Base-by-base conservation (phyloP, 2,888 invertebrate genomes). In the Ganaspis brasiliensis region DNA sequence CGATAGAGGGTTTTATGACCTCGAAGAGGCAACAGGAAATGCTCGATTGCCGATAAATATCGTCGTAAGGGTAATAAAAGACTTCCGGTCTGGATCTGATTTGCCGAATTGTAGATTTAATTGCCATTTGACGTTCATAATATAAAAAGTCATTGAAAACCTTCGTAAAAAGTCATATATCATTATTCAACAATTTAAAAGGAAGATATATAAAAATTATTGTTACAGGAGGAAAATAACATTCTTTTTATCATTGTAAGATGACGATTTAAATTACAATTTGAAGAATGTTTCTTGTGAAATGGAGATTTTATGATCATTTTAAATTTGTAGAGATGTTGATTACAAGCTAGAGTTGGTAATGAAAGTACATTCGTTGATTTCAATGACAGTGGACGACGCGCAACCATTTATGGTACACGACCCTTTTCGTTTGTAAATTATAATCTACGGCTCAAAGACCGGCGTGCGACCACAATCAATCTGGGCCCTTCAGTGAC, bases 21-120 rank as follows among this genome's bases (percentile, higher is more conserved):
- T 67, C 67, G 24, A 21, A 24, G 24, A 67, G 45, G 40, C 24
- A 40, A 45, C 67, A 67, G 67, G 67, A 67, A 67, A 67, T 67
- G 67, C 67, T 24, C 24, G 67, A 67, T 67, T 45, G 45, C 4
- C 67, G 67, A 67, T 67, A 67, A 63, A 40, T 21, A 63, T 63
- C 40, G 67, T 67, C 67, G n/a, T 21, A n/a, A 67, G 67, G 24
- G 45, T 67, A 67, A 67, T 67, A 67, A 26, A 45, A 24, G 45
- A 45, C 37, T 67, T 67, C 67, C 67, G 67, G 67, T 67, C 67
- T 67, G 67, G 40, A 67, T 67, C 67, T 67, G 67, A 67, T 67
- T 67, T 67, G 67, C 67, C 67, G n/a, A 67, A 67, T 67, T 45
- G 24, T 67, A 45, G 40, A n/a, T 67, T 26, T 67, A 67, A 67